These are phyloP conservation scores for Danio tinwini DNA, from an alignment of 2,797 vertebrate genomes.

Conservation along the genomic window DNA sequence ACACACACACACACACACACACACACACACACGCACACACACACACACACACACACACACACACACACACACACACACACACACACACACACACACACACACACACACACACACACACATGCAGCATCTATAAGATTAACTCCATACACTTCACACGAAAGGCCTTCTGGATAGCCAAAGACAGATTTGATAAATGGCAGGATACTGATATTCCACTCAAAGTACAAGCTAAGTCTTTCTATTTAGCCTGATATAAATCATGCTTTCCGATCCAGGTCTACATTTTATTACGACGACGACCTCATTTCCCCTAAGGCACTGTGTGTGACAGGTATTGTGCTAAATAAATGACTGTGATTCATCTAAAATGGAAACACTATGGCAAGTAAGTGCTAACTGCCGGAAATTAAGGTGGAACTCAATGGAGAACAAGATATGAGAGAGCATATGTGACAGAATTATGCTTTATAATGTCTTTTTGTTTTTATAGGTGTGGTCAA, in stretches of 20 bases:
- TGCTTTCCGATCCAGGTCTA: slow-evolving; percentile 20
- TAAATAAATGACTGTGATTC: slow-evolving; percentile 41
- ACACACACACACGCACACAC: no score
- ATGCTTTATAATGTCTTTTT: no score
- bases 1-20: no score
- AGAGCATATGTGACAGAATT: not conserved
- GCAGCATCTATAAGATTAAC: not conserved
- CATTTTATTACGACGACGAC: slow-evolving; percentile 34
- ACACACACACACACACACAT: not conserved
- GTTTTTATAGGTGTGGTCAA: no score
- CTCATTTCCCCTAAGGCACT: slow-evolving; percentile 40
- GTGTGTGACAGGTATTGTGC: slow-evolving; percentile 56
- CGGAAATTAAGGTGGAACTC: not conserved
- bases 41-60: no score
- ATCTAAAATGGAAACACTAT: slow-evolving; percentile 11
- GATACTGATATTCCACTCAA: slow-evolving; percentile 49
- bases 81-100: no score
- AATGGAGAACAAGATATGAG: slow-evolving; percentile 1
- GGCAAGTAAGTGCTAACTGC: not conserved
- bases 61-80: no score
- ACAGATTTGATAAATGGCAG: slow-evolving; percentile 27
- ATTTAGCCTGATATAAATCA: slow-evolving; percentile 36
- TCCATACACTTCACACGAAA: not conserved
- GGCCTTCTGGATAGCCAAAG: not conserved
- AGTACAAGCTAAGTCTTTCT: slow-evolving; percentile 30